These are phyloP conservation scores for Pantala flavescens DNA, from an alignment of 1,140 invertebrate species.

Conservation along the genomic window DNA sequence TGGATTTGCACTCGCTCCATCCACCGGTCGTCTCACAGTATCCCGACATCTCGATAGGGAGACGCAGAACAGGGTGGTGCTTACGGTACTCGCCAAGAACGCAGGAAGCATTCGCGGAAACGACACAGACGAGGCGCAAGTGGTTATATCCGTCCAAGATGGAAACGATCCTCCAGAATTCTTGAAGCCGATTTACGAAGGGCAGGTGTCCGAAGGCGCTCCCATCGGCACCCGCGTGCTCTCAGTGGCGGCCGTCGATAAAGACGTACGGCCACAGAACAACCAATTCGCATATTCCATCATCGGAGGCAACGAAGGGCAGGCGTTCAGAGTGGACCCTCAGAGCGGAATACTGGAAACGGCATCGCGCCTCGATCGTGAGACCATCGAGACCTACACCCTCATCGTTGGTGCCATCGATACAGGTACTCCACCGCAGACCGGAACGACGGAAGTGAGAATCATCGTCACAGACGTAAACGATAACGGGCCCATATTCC, in stretches of 20 bases:
- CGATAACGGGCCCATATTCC: slow-evolving; percentile 84
- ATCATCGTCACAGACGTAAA: slow-evolving; percentile 76
- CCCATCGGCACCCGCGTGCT: slow-evolving; percentile 58
- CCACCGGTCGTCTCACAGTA: slow-evolving; percentile 74
- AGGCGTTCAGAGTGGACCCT: slow-evolving; percentile 82
- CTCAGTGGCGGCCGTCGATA: slow-evolving; percentile 76
- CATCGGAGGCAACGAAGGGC: slow-evolving; percentile 67
- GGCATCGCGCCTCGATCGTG: slow-evolving; percentile 64
- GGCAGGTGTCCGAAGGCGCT: slow-evolving; percentile 66
- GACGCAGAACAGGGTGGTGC: slow-evolving; percentile 76
- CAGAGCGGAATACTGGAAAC: slow-evolving; percentile 74
- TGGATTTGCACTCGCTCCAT: slow-evolving; percentile 77
- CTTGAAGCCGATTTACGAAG: slow-evolving; percentile 59
- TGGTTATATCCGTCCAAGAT: slow-evolving; percentile 86
- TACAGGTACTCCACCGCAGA: slow-evolving; percentile 74
- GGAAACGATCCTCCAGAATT: slow-evolving; percentile 94
- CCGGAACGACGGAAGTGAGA: slow-evolving; percentile 70
- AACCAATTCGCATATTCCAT: slow-evolving; percentile 89
- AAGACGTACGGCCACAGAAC: slow-evolving; percentile 81
- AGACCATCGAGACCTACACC: slow-evolving; percentile 62
- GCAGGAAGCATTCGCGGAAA: slow-evolving; percentile 83
- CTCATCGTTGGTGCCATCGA: slow-evolving; percentile 85
- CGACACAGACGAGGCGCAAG: slow-evolving; percentile 89
- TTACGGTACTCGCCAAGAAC: slow-evolving; percentile 92
- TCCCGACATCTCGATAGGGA: slow-evolving; percentile 76